Percentiles rank a stretch among this genome's conserved stretches.
Conservation (phyloP, 2,888 invertebrate species). For the Hyles lineata region DNA sequence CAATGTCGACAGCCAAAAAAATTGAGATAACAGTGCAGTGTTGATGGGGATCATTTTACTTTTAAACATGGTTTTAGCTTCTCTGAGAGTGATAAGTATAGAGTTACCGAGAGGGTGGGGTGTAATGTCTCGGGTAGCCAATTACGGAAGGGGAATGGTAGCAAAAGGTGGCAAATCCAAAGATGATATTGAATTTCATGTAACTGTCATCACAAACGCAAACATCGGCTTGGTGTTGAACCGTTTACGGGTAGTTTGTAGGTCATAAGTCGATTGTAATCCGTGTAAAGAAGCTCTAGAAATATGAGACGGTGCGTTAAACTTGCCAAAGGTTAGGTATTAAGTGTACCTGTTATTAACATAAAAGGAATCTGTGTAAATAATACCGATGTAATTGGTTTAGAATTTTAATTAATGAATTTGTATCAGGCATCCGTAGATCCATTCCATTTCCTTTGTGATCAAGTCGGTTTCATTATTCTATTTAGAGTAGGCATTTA, state of each 20-base stretch:
- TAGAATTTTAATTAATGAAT: too few species aligned
- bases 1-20: background rate
- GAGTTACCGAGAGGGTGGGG: slow-evolving; percentile 43
- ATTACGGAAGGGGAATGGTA: slow-evolving; percentile 41
- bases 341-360: background rate
- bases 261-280: slow-evolving; percentile 23
- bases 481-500: background rate
- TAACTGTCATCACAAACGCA: slow-evolving; percentile 2
- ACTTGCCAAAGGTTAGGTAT: background rate
- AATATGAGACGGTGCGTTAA: background rate
- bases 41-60: slow-evolving; percentile 55
- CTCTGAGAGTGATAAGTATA: slow-evolving; percentile 40
- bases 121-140: slow-evolving; percentile 47
- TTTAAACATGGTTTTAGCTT: slow-evolving; percentile 28
- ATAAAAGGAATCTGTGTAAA: background rate
- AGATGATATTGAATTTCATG: slow-evolving; percentile 8
- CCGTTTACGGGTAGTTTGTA: background rate
- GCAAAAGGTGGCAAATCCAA: slow-evolving; percentile 4
- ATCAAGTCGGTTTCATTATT: background rate
- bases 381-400: too few species aligned
- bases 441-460: background rate
- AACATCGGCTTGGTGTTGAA: background rate
- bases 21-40: slow-evolving; percentile 24
- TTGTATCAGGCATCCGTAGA: too few species aligned
- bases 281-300: slow-evolving; percentile 24